Evolutionary conservation across 2,888 invertebrate species (phyloP).

Genomic region (Copidosoma aretas): DNA sequence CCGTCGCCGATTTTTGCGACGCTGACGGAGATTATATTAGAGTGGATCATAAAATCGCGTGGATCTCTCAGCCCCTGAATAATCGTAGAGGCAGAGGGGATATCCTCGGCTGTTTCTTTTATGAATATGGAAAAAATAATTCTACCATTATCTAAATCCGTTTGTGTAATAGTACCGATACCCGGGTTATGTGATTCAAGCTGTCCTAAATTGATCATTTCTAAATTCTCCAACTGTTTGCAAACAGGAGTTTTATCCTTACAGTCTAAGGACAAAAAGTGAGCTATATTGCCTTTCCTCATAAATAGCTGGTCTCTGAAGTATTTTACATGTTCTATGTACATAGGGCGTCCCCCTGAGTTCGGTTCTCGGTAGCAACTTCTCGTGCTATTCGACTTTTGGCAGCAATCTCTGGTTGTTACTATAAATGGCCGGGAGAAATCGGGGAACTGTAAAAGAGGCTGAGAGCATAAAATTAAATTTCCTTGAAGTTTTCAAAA

Average conservation of each 20-base stretch:
- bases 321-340: not conserved
- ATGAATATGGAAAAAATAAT: slow-evolving; percentile 3
- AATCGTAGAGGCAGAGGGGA: not conserved
- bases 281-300: slow-evolving; percentile 9
- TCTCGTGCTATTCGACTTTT: no score
- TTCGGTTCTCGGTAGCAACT: no score
- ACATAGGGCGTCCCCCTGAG: no score
- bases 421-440: no score
- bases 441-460: not conserved
- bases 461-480: not conserved
- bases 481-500: no score
- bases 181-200: not conserved
- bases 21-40: not conserved
- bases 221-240: not conserved
- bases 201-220: not conserved
- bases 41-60: not conserved
- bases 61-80: not conserved
- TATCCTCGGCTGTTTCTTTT: slow-evolving; percentile 5
- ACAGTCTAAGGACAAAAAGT: slow-evolving; percentile 13
- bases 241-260: not conserved
- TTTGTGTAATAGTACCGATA: not conserved
- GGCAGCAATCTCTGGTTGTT: no score
- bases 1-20: not conserved
- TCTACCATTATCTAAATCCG: not conserved
- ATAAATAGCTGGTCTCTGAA: not conserved